These are phyloP conservation scores for Cyclargus thomasi DNA, from an alignment of 1,140 invertebrate genomes.

Conservation along the genomic window DNA sequence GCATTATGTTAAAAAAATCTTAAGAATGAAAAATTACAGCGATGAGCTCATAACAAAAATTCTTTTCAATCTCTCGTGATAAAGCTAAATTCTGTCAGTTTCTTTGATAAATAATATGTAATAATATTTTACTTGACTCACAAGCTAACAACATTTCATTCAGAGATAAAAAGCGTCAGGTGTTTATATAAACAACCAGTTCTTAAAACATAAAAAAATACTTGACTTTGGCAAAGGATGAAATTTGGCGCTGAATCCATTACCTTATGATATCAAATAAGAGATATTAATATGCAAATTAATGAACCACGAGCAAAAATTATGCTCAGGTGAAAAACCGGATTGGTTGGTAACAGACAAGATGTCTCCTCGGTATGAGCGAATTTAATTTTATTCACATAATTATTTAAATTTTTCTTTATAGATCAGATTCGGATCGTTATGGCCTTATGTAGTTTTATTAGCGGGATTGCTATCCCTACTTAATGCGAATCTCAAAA, in stretches of 20 bases:
- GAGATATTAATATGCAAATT: conserved; percentile 66
- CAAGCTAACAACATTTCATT: conserved; percentile 7
- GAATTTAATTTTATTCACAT: conserved; percentile 20
- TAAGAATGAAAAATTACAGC: neutral
- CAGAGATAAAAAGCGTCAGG: conserved; percentile 8
- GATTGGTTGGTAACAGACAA: conserved; percentile 61
- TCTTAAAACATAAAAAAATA: conserved; percentile 21
- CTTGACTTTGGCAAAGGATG: conserved; percentile 18
- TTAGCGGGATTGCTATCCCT: neutral
- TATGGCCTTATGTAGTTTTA: conserved; percentile 2
- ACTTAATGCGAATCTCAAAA: neutral
- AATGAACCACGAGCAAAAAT: conserved; percentile 44
- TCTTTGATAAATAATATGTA: conserved; percentile 3
- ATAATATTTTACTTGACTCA: neutral
- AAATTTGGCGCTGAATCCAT: conserved; percentile 31
- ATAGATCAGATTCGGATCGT: conserved; percentile 2
- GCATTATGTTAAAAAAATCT: neutral
- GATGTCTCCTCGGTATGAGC: conserved; percentile 47
- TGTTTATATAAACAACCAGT: conserved; percentile 15
- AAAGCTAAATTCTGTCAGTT: neutral
- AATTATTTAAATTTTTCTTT: conserved; percentile 14
- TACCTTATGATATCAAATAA: conserved; percentile 46
- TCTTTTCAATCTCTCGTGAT: neutral
- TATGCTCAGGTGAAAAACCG: conserved; percentile 68
- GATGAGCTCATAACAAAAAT: neutral